phyloP scores from a whole-genome alignment of 2,797 vertebrate species.

The Anas acuta region DNA sequence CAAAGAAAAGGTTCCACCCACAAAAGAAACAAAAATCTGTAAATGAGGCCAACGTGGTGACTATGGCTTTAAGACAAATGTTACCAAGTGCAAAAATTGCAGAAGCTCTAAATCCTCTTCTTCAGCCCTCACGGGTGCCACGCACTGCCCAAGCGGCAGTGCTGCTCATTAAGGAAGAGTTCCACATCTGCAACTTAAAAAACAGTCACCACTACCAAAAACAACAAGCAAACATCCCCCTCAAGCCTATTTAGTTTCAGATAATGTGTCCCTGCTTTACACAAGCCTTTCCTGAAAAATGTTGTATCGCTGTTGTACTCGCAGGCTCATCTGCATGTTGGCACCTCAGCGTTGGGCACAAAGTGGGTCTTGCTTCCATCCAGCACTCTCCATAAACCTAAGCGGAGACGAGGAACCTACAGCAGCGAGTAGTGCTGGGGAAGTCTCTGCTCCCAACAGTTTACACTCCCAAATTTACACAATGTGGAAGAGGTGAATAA shows the following conservation, averaged over 20 bases:
- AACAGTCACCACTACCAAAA: neutral
- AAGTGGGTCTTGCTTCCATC: neutral
- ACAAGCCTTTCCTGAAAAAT: neutral
- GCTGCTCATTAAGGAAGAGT: rapidly evolving
- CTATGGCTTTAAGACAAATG: neutral
- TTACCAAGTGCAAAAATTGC: neutral
- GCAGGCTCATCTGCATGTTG: rapidly evolving
- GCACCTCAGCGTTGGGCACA: rapidly evolving
- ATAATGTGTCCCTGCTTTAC: neutral
- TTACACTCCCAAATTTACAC: neutral
- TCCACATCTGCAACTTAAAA: neutral
- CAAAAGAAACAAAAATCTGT: neutral
- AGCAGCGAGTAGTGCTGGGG: neutral
- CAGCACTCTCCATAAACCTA: neutral
- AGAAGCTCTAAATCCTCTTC: neutral
- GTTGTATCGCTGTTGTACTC: neutral
- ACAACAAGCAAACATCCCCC: neutral
- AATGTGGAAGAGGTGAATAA: neutral
- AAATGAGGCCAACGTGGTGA: neutral
- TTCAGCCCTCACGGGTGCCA: rapidly evolving
- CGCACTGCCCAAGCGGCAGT: rapidly evolving
- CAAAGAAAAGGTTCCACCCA: neutral
- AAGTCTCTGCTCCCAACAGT: neutral
- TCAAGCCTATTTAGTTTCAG: neutral
- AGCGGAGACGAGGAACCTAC: neutral